Evolutionary conservation across 2,888 invertebrate genomes (phyloP).

Genomic region (Iselma pallidipennis): DNA sequence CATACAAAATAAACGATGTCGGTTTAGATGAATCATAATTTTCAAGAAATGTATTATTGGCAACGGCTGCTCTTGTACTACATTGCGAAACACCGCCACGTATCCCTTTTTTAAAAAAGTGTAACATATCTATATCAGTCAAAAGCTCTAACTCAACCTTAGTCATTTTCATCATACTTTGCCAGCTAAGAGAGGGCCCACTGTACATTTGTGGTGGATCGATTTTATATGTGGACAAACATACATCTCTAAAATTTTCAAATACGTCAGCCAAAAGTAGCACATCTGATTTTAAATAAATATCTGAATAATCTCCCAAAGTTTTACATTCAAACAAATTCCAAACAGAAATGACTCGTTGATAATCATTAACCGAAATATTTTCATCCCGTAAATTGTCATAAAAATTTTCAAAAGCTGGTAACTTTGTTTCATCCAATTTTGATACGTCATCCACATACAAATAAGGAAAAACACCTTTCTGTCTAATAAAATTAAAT

Average conservation of each 20-base stretch:
- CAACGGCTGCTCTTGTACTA: background rate
- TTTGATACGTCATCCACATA: background rate
- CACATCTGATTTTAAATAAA: background rate
- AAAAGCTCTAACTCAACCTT: background rate
- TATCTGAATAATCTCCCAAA: background rate
- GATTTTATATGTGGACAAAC: background rate
- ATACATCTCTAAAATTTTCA: background rate
- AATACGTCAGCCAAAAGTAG: background rate
- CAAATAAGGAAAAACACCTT: background rate
- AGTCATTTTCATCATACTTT: background rate
- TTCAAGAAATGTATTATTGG: background rate
- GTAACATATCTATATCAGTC: background rate
- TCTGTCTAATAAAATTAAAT: background rate
- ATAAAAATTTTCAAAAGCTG: background rate
- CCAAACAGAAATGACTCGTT: background rate
- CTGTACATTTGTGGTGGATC: slow-evolving; percentile 39
- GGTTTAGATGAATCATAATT: background rate
- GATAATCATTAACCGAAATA: background rate
- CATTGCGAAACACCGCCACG: slow-evolving; percentile 13
- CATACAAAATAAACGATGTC: no score
- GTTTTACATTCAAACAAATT: background rate
- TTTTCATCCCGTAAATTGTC: background rate
- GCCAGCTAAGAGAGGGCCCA: no score
- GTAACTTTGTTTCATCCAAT: background rate
- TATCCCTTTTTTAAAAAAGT: slow-evolving; percentile 22